Base-by-base conservation (phyloP, 2,888 invertebrate genomes). In the Acrocera orbiculus region DNA sequence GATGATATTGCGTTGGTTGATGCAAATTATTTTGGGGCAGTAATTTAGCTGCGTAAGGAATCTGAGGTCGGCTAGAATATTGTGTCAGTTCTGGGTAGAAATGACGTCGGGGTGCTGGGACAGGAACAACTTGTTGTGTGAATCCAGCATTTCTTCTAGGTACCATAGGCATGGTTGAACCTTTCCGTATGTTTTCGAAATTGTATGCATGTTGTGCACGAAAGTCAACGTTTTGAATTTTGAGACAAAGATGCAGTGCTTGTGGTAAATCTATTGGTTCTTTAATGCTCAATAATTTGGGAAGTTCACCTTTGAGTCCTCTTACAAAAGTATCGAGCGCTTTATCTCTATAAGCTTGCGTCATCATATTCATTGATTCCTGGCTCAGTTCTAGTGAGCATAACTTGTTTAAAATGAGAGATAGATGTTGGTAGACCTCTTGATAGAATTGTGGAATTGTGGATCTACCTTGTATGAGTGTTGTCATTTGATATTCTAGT, bases 381-480 rank as follows among this genome's bases (percentile, higher is more conserved):
- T 11, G 10, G 7, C 40, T 35, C 7, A 40, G 26, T 4, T 47
- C 42, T 33, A 45, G 39, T n/a, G 34, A 34, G 5, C 17, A 16
- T 19, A 45, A 31, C 37, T 47, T 44, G 32, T 44, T 46, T 15
- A 46, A 11, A 4, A 45, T 45, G 3, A 44, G 25, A 5, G 47
- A 43, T 3, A 42, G 28, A 11, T 46, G 41, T 2, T 40, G 23
- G 20, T 43, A 44, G 1, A 46, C 44, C 8, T 19, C 15, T 23
- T 45, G 38, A 16, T 45, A 45, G 17, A 42, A 46, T 15, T 45
- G 39, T 4, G 32, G 34, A 2, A 46, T 34, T 7, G 43, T 26
- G 11, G 28, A 14, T n/a, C 27, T 32, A 4, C 37, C 34, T 36
- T 42, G 38, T 7, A 37, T 27, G 3, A 41, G 9, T 5, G 34